These are phyloP conservation scores for Aphrophora alni DNA, from an alignment of 2,888 invertebrate genomes.

Conservation along the genomic window DNA sequence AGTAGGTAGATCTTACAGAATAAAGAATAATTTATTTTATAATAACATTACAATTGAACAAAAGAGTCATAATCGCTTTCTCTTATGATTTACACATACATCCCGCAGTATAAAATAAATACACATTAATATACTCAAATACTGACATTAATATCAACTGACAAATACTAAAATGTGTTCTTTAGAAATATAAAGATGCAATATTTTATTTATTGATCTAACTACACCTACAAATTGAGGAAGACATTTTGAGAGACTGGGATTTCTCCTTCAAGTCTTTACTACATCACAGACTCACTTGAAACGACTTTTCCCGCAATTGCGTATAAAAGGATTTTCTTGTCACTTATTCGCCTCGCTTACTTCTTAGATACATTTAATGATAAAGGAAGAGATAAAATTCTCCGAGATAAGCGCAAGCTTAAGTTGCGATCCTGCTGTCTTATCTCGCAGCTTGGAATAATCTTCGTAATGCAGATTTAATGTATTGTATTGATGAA, in stretches of 20 bases:
- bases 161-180: too few relatives aligned
- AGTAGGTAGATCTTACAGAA: too few relatives aligned
- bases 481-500: not conserved
- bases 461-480: not conserved
- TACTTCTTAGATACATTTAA: not conserved
- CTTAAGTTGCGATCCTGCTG: not conserved
- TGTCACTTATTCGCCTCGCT: constrained; percentile 6
- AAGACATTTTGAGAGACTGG: not conserved
- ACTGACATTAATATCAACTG: too few relatives aligned
- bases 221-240: not conserved
- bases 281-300: not conserved
- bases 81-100: too few relatives aligned
- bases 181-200: too few relatives aligned
- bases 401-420: not conserved
- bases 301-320: not conserved
- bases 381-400: not conserved
- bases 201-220: too few relatives aligned
- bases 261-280: not conserved
- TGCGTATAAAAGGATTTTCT: constrained; percentile 5
- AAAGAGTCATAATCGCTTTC: too few relatives aligned
- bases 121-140: too few relatives aligned
- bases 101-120: too few relatives aligned
- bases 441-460: not conserved
- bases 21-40: too few relatives aligned
- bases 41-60: too few relatives aligned